A percentile compares a stretch with the other conserved stretches of the same genome.
These are phyloP conservation scores for Drosophila niveifrons DNA, from an alignment of 2,888 invertebrate species.

Conservation along the genomic window DNA sequence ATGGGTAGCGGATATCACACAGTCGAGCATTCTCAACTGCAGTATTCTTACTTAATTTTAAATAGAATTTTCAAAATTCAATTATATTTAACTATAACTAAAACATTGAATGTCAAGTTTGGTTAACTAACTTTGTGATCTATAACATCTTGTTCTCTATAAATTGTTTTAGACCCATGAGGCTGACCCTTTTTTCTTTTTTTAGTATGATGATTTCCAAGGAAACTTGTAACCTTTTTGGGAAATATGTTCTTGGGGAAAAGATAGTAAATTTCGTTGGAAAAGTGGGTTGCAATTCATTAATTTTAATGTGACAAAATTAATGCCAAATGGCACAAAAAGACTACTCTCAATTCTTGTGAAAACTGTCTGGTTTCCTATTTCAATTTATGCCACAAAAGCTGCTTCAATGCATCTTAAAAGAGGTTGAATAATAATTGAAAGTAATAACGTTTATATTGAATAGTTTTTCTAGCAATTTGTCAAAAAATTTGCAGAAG, in stretches of 20 bases:
- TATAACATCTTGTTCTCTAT: background rate
- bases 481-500: background rate
- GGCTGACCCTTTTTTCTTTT: background rate
- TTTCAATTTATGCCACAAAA: background rate
- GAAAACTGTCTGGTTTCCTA: background rate
- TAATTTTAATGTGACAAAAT: background rate
- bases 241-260: background rate
- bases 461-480: no score
- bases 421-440: background rate
- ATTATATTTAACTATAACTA: no score
- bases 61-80: no score
- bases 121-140: no score
- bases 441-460: no score
- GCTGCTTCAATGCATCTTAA: background rate
- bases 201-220: background rate
- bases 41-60: no score
- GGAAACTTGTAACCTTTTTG: background rate
- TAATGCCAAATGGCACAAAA: background rate
- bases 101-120: no score
- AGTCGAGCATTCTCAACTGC: no score
- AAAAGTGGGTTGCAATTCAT: background rate
- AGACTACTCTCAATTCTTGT: background rate
- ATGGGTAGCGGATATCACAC: no score
- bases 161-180: background rate
- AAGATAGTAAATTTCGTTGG: background rate